phyloP scores from a whole-genome alignment of 2,797 vertebrate genomes.

The Melanotaenia parkinsoni region DNA sequence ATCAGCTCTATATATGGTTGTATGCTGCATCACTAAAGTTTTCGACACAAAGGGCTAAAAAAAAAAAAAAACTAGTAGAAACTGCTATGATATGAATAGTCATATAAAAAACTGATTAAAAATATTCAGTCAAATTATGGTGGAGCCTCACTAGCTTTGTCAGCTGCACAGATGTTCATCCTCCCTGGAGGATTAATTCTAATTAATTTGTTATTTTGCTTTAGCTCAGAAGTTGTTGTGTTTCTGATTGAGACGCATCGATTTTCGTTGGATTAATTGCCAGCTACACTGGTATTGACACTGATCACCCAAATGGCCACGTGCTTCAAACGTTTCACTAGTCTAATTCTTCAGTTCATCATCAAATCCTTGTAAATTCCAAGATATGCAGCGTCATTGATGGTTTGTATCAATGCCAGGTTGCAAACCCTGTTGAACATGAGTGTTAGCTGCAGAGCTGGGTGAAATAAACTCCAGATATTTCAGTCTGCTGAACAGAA shows the following conservation, averaged over 20 bases:
- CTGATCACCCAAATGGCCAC: background rate
- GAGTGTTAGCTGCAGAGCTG: background rate
- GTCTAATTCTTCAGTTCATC: background rate
- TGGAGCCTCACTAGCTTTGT: background rate
- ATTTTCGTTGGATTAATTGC: background rate
- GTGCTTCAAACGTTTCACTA: too few species aligned
- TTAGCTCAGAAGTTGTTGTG: background rate
- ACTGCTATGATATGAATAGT: background rate
- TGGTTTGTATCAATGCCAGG: background rate
- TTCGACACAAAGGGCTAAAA: slow-evolving; percentile 18
- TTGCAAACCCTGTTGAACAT: background rate
- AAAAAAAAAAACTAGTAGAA: background rate
- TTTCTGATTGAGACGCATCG: background rate
- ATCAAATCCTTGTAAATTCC: background rate
- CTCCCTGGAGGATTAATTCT: background rate
- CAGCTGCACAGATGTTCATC: background rate
- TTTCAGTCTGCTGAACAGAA: background rate
- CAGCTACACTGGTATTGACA: background rate
- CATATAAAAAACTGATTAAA: slow-evolving; percentile 6
- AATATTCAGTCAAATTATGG: slow-evolving; percentile 13
- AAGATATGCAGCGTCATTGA: background rate
- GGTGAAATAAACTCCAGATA: background rate
- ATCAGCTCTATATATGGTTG: background rate
- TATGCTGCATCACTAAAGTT: slow-evolving; percentile 23
- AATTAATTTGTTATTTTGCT: background rate